A percentile compares a stretch with the other conserved stretches of the same genome.
phyloP scores from a whole-genome alignment of 2,113 vertebrate genomes.

The Poeciliopsis turrubarensis region DNA sequence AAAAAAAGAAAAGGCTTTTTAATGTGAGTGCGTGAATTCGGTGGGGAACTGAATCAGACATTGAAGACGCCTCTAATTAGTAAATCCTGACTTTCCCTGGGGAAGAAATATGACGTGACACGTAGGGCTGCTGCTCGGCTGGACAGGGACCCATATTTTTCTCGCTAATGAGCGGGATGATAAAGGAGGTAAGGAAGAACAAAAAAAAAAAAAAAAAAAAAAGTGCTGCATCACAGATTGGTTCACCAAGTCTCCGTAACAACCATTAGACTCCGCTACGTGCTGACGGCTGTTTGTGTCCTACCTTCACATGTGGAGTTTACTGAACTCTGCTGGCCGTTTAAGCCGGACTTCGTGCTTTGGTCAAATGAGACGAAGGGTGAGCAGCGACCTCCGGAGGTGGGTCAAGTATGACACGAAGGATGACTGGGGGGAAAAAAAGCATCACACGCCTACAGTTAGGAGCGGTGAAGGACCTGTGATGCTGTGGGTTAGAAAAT shows the following conservation, averaged over 20 bases:
- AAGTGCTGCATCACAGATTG: neutral
- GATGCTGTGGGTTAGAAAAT: neutral
- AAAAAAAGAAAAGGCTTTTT: neutral
- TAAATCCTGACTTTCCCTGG: too few relatives aligned
- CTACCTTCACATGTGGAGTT: neutral
- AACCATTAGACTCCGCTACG: neutral
- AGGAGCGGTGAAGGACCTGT: neutral
- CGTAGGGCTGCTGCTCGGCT: neutral
- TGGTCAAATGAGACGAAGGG: too few relatives aligned
- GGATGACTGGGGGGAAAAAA: neutral
- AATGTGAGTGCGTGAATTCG: neutral
- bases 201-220: too few relatives aligned
- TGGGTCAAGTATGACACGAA: neutral
- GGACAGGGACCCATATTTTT: neutral
- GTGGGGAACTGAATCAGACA: neutral
- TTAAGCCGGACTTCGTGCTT: neutral
- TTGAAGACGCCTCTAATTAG: neutral
- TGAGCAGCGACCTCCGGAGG: neutral
- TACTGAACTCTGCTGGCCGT: neutral
- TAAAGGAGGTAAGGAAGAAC: too few relatives aligned
- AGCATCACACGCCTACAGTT: neutral
- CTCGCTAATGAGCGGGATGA: too few relatives aligned
- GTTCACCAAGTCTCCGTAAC: neutral
- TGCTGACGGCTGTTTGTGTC: neutral
- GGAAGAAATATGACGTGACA: too few relatives aligned